Conservation (phyloP, 2,888 invertebrate genomes). For the Camptogramma bilineatum region DNA sequence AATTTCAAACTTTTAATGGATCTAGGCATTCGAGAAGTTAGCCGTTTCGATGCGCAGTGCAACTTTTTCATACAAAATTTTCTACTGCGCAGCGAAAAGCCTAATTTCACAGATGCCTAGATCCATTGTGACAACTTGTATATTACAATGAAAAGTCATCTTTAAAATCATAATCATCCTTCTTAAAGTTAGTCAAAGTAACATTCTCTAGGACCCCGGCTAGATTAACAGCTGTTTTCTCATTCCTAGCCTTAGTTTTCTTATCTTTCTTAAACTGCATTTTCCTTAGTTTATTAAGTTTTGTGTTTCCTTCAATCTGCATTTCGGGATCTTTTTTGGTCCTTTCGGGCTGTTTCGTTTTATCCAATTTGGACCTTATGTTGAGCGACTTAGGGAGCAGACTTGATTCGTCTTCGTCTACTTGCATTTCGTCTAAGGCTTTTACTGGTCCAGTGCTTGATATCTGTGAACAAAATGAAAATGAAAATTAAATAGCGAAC, state of each 20-base stretch:
- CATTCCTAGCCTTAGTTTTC: conserved; percentile 80
- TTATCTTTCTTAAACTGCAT: conserved; percentile 88
- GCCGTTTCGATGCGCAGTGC: too few species aligned
- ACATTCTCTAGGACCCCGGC: conserved; percentile 88
- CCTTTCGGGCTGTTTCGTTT: conserved; percentile 62
- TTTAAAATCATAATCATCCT: conserved; percentile 87
- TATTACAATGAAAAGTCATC: conserved; percentile 79
- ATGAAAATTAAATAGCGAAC: too few species aligned
- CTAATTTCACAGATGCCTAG: too few species aligned
- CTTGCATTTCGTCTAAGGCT: conserved; percentile 81
- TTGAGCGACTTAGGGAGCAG: conserved; percentile 72
- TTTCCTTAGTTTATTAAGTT: conserved; percentile 74
- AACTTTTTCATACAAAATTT: too few species aligned
- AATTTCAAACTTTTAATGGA: too few species aligned
- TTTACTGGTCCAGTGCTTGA: conserved; percentile 87
- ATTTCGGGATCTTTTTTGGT: conserved; percentile 87
- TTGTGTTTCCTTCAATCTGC: conserved; percentile 89
- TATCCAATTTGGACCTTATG: conserved; percentile 70
- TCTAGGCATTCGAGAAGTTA: too few species aligned
- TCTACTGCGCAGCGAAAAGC: too few species aligned
- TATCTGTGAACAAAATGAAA: conserved; percentile 73
- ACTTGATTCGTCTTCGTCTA: conserved; percentile 80
- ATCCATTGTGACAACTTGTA: too few species aligned
- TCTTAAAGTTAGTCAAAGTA: conserved; percentile 69
- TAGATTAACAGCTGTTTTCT: conserved; percentile 87